Evolutionary conservation across 2,113 vertebrate species (phyloP).

Genomic region (Bos javanicus): DNA sequence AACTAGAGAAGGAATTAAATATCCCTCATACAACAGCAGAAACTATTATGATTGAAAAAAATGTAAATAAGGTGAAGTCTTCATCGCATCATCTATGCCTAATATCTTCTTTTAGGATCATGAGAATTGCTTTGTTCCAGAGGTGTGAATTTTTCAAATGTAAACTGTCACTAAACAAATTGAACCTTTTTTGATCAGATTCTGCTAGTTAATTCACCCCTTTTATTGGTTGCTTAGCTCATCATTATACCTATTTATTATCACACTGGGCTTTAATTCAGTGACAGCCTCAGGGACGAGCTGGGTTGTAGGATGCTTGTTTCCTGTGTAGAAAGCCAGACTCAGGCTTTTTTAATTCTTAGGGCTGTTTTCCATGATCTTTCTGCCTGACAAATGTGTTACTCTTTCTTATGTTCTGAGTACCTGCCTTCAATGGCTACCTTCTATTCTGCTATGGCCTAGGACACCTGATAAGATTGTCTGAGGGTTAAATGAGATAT

Average conservation of each 20-base stretch:
- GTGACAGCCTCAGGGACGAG: fast-evolving
- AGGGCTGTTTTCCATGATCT: background rate
- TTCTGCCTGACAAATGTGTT: background rate
- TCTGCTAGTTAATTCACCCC: background rate
- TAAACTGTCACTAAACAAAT: background rate
- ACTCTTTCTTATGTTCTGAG: background rate
- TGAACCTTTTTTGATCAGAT: background rate
- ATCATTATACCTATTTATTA: background rate
- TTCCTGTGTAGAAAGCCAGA: background rate
- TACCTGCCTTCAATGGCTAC: background rate
- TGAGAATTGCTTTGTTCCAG: background rate
- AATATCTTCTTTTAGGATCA: too few species aligned
- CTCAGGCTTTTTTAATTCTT: background rate
- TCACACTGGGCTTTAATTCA: background rate
- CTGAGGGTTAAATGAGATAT: background rate
- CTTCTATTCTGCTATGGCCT: background rate
- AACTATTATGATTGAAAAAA: background rate
- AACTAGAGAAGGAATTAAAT: background rate
- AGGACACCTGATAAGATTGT: background rate
- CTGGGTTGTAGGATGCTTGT: background rate
- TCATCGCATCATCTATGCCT: too few species aligned
- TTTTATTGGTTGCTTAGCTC: background rate
- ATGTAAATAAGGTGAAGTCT: background rate
- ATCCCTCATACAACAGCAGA: background rate
- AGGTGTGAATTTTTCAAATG: background rate